A percentile compares a stretch with the other conserved stretches of the same genome.
These are phyloP conservation scores for Phodopus roborovskii DNA, from an alignment of 2,113 vertebrate species.

Conservation along the genomic window DNA sequence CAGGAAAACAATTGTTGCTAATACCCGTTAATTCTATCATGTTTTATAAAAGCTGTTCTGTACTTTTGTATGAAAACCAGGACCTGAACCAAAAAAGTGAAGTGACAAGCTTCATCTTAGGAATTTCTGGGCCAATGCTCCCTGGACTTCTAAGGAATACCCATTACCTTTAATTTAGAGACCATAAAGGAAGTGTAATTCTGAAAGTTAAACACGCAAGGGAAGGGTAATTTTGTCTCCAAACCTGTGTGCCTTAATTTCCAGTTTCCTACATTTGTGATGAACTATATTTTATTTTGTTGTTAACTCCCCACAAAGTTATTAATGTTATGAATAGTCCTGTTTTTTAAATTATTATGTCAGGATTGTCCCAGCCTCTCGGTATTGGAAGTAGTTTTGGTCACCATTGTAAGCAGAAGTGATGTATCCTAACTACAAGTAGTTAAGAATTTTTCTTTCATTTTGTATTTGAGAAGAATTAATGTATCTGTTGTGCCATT, in stretches of 20 bases:
- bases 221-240: neutral
- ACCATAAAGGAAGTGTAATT: neutral
- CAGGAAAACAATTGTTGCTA: neutral
- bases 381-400: neutral
- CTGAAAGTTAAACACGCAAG: constrained; percentile 7
- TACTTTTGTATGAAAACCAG: neutral
- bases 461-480: neutral
- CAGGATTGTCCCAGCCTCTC: neutral
- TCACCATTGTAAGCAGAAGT: constrained; percentile 7
- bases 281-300: neutral
- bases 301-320: neutral
- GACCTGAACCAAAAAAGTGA: neutral
- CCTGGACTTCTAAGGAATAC: neutral
- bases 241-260: neutral
- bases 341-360: neutral
- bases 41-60: neutral
- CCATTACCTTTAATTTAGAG: constrained; percentile 19
- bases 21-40: neutral
- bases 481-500: neutral
- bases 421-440: neutral
- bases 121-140: neutral
- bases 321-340: neutral
- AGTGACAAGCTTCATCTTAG: neutral
- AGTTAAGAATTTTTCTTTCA: neutral
- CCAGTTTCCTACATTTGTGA: neutral